These are phyloP conservation scores for Griposia aprilina DNA, from an alignment of 2,888 invertebrate genomes.

Conservation along the genomic window DNA sequence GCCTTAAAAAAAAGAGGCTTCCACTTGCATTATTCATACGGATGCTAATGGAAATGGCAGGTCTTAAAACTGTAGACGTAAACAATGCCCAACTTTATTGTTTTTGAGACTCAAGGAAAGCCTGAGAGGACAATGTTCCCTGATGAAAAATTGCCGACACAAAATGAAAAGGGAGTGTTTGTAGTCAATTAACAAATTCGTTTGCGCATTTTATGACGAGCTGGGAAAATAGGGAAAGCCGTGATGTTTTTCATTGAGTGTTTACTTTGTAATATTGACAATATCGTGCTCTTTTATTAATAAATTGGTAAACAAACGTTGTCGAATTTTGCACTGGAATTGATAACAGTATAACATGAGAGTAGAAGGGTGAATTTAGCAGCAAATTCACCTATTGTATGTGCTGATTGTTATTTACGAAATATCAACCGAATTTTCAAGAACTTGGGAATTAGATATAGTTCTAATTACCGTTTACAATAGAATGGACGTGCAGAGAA, in stretches of 20 bases:
- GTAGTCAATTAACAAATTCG: slow-evolving; percentile 74
- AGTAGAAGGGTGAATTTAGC: slow-evolving; percentile 9
- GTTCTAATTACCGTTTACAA: slow-evolving; percentile 17
- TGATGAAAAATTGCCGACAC: slow-evolving; percentile 70
- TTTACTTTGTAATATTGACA: slow-evolving; percentile 58
- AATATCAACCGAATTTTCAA: not conserved
- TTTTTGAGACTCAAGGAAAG: slow-evolving; percentile 64
- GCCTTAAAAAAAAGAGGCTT: slow-evolving; percentile 69
- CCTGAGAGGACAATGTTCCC: slow-evolving; percentile 52
- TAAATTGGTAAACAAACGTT: slow-evolving; percentile 52
- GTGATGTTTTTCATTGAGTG: slow-evolving; percentile 53
- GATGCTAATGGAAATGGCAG: slow-evolving; percentile 79
- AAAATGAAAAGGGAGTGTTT: slow-evolving; percentile 68
- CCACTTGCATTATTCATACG: slow-evolving; percentile 80
- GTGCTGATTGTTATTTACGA: not conserved
- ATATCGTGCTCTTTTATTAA: slow-evolving; percentile 57
- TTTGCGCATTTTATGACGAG: slow-evolving; percentile 69
- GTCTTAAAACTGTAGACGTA: slow-evolving; percentile 76
- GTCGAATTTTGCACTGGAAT: slow-evolving; percentile 30
- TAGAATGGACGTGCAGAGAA: slow-evolving; percentile 1
- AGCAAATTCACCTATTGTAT: not conserved
- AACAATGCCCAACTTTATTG: slow-evolving; percentile 76
- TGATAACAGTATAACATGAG: slow-evolving; percentile 25
- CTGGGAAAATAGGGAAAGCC: slow-evolving; percentile 54
- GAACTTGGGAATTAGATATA: not conserved